Percentiles rank a stretch among this genome's conserved stretches.
Evolutionary conservation across 2,797 vertebrate species (phyloP).

Genomic region (Sebastolobus altivelis): DNA sequence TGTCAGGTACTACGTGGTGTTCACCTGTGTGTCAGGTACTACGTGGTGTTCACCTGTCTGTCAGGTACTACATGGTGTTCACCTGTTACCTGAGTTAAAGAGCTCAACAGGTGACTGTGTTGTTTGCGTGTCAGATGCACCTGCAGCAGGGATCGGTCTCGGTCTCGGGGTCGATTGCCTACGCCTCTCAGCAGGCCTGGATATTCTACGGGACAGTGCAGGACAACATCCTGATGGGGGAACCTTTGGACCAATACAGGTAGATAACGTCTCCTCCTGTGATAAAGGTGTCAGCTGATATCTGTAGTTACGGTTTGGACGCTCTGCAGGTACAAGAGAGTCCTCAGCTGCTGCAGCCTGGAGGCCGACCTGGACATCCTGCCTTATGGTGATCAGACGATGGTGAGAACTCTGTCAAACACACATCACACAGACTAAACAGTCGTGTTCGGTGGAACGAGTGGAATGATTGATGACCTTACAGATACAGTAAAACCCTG

Average conservation of each 20-base stretch:
- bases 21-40: too few relatives aligned
- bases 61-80: constrained; percentile 78
- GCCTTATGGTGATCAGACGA: neutral
- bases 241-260: constrained; percentile 79
- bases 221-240: constrained; percentile 87
- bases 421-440: too few relatives aligned
- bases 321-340: constrained; percentile 12
- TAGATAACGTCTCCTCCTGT: constrained; percentile 41
- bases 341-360: constrained; percentile 12
- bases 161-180: constrained; percentile 78
- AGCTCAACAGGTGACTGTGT: constrained; percentile 16
- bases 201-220: constrained; percentile 84
- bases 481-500: neutral
- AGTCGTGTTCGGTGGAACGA: too few relatives aligned
- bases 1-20: constrained; percentile 78
- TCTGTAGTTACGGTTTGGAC: neutral
- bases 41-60: neutral
- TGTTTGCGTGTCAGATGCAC: constrained; percentile 70
- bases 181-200: constrained; percentile 87
- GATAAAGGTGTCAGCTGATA: neutral
- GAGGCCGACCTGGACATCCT: neutral
- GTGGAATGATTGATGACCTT: too few relatives aligned
- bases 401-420: neutral
- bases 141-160: constrained; percentile 74
- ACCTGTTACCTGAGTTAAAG: too few relatives aligned